These are phyloP conservation scores for Dipodomys spectabilis DNA, from an alignment of 2,113 vertebrate genomes.

Conservation along the genomic window DNA sequence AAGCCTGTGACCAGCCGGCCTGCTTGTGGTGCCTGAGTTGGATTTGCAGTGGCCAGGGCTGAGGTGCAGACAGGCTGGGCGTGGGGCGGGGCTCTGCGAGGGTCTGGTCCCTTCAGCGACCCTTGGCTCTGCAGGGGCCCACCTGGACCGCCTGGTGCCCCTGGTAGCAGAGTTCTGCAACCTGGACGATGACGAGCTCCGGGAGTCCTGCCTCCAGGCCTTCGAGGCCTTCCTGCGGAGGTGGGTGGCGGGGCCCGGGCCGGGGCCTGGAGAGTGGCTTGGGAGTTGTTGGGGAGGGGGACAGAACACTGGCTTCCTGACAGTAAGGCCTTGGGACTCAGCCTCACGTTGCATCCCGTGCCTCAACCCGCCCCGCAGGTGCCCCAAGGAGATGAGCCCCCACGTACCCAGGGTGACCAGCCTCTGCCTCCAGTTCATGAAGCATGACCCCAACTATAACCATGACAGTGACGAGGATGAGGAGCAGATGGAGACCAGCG, in stretches of 20 bases:
- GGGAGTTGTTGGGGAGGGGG: background rate
- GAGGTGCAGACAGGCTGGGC: background rate
- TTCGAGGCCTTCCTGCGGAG: slow-evolving; percentile 95
- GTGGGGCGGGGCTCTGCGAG: background rate
- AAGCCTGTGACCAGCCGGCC: background rate
- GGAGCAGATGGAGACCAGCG: slow-evolving; percentile 93
- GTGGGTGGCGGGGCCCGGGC: slow-evolving; percentile 77
- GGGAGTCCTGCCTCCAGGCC: slow-evolving; percentile 96
- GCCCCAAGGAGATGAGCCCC: slow-evolving; percentile 94
- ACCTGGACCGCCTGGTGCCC: slow-evolving; percentile 94
- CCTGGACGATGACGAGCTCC: slow-evolving; percentile 94
- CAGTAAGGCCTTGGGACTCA: background rate
- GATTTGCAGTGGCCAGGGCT: background rate
- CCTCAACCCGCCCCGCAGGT: slow-evolving; percentile 83
- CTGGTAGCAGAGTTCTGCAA: slow-evolving; percentile 93
- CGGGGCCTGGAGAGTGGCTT: no score
- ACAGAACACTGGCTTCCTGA: background rate
- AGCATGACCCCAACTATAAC: slow-evolving; percentile 97
- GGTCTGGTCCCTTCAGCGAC: background rate
- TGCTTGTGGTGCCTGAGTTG: background rate
- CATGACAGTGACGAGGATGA: slow-evolving; percentile 91
- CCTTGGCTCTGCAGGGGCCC: slow-evolving; percentile 87
- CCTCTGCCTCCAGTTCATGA: slow-evolving; percentile 94
- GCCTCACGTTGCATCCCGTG: background rate
- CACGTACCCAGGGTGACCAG: slow-evolving; percentile 91